Conservation (phyloP, 1,140 invertebrate species). For the Trachymyrmex cornetzi region DNA sequence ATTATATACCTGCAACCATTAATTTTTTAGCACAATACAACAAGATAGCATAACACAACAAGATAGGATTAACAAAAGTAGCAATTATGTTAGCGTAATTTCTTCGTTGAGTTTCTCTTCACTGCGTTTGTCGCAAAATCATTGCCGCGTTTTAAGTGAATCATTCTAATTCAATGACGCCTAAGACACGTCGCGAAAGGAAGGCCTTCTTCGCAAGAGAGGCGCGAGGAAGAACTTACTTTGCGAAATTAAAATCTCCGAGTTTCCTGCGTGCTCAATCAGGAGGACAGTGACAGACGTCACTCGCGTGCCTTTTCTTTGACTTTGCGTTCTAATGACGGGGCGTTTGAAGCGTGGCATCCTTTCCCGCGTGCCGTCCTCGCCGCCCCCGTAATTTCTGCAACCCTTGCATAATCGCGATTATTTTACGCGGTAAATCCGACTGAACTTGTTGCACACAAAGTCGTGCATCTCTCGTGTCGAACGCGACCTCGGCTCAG, state of each 20-base stretch:
- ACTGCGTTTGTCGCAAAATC: background rate
- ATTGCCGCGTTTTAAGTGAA: conserved; percentile 12
- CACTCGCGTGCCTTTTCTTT: conserved; percentile 14
- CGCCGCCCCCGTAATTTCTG: conserved; percentile 68
- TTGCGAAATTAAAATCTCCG: conserved; percentile 59
- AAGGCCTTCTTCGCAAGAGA: conserved; percentile 37
- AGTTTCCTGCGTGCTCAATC: conserved; percentile 53
- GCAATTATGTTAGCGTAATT: conserved; percentile 22
- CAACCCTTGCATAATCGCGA: conserved; percentile 67
- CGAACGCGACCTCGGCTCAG: conserved; percentile 12
- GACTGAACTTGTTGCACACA: conserved; percentile 40
- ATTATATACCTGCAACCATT: background rate
- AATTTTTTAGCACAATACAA: background rate
- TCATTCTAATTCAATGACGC: conserved; percentile 33
- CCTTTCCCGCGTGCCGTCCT: conserved; percentile 67
- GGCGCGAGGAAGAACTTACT: conserved; percentile 24
- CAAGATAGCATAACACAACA: background rate
- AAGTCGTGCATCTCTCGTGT: conserved; percentile 46
- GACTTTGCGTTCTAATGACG: conserved; percentile 60
- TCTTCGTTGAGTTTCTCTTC: background rate
- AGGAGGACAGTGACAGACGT: conserved; percentile 24
- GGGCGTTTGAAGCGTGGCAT: conserved; percentile 59
- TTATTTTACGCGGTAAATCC: conserved; percentile 66
- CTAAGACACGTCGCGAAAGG: too few relatives aligned
- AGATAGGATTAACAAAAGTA: background rate